Base-by-base conservation (phyloP, 2,797 vertebrate genomes). In the Esox masquinongy region DNA sequence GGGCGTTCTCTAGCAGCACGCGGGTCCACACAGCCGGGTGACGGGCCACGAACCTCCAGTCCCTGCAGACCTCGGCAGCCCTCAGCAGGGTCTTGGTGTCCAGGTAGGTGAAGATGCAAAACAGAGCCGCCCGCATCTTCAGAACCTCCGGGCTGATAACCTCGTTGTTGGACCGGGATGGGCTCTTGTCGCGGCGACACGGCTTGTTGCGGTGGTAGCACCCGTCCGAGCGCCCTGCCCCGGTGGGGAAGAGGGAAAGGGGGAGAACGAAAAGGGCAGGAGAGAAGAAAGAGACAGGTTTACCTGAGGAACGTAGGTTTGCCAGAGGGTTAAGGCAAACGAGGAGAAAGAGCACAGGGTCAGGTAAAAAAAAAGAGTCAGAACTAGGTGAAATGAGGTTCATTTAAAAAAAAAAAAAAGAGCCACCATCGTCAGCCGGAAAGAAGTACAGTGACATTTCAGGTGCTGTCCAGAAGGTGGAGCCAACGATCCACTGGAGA, bases 81-180 rank as follows among this genome's bases (percentile, higher is more conserved):
- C 95, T 92, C 84, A 99, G 92, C 76, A 99, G 92, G 0, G 97
- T 99, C 91, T 96, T 96, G 1, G 95, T 98, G 84, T 99, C 97
- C 91, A 99, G 89, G 91, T 99, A 99, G 77, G 97, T 99, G 93
- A 99, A 99, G 93, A 99, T 98, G 83, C 97, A 99, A 92, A 99
- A 99, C 3, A 99, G 95, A 1, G 97, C 97, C 0, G 97, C 98
- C 0, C 98, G 87, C 96, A 98, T 99, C 93, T 99, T 99, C 85
- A 99, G 95, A 83, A 99, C 95, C 91, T 99, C 98, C 0, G 98
- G 97, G 88, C 97, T 98, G 94, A 99, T 98, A 77, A 99, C 97
- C 88, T 99, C 97, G 0, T 95, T 97, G 0, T 95, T 97, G 82
- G 93, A 95, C 85, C 94, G 95, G 0, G 96, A 96, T 49, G 96